These are phyloP conservation scores for Stichopus horrens DNA, from an alignment of 53 echinoderm and acorn worm genomes.

Conservation along the genomic window DNA sequence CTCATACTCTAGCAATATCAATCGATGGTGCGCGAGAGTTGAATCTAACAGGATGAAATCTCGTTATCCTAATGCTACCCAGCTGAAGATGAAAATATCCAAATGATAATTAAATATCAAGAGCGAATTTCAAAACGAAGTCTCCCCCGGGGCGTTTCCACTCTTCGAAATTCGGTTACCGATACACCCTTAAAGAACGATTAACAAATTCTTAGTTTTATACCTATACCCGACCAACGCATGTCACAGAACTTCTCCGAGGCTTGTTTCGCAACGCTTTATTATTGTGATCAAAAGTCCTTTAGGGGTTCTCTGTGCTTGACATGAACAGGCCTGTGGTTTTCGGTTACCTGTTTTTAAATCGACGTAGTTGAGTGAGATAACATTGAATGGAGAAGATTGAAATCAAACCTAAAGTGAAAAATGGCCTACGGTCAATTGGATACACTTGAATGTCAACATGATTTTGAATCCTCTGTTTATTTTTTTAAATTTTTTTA, in stretches of 20 bases:
- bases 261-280: background rate
- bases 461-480: background rate
- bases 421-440: background rate
- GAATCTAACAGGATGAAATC: background rate
- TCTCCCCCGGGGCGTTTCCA: background rate
- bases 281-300: background rate
- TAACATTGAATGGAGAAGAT: background rate
- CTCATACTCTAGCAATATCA: background rate
- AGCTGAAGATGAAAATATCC: background rate
- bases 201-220: background rate
- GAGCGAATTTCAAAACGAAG: background rate
- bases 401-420: background rate
- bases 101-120: constrained; percentile 8
- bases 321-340: background rate
- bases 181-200: constrained; percentile 3
- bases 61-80: constrained; percentile 11
- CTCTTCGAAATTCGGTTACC: background rate
- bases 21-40: background rate
- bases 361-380: background rate
- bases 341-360: background rate
- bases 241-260: background rate
- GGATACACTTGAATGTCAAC: background rate
- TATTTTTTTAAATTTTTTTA: no score
- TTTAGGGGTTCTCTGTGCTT: background rate
- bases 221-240: background rate